phyloP scores from a whole-genome alignment of 2,113 vertebrate species.

The Symphodus melops region DNA sequence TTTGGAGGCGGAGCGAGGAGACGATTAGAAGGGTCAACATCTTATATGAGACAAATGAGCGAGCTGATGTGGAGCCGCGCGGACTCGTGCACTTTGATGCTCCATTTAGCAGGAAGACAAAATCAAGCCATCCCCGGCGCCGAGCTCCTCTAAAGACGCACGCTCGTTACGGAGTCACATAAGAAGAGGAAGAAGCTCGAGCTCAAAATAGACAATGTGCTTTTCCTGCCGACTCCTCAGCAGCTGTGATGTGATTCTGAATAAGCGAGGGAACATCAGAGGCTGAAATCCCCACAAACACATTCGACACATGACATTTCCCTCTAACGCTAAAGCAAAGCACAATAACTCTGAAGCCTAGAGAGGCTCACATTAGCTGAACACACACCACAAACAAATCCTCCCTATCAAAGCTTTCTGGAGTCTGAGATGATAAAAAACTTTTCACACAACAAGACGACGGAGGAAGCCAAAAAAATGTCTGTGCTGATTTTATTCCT shows the following conservation, averaged over 20 bases:
- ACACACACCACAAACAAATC: not conserved
- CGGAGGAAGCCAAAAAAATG: no score
- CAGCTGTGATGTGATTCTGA: constrained; percentile 34
- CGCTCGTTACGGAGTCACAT: constrained; percentile 29
- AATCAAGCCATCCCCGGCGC: constrained; percentile 54
- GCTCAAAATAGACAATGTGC: constrained; percentile 51
- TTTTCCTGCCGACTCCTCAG: constrained; percentile 19
- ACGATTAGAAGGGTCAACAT: constrained; percentile 13
- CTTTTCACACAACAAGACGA: no score
- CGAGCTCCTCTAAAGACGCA: constrained; percentile 47
- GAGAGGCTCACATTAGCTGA: constrained; percentile 13
- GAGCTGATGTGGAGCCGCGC: constrained; percentile 27
- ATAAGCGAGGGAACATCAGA: not conserved
- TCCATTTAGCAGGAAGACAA: constrained; percentile 75
- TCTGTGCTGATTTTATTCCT: no score
- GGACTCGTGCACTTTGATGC: constrained; percentile 67
- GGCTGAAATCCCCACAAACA: not conserved
- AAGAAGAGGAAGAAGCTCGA: not conserved
- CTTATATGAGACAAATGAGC: constrained; percentile 6
- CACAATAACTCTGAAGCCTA: not conserved
- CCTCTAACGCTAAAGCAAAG: not conserved
- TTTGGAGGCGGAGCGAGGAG: not conserved
- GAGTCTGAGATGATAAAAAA: not conserved
- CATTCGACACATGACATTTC: constrained; percentile 1
- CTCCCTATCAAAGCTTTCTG: not conserved